Percentiles rank a stretch among this genome's conserved stretches.
Evolutionary conservation across 2,113 vertebrate genomes (phyloP).

Genomic region (Salminus brasiliensis): DNA sequence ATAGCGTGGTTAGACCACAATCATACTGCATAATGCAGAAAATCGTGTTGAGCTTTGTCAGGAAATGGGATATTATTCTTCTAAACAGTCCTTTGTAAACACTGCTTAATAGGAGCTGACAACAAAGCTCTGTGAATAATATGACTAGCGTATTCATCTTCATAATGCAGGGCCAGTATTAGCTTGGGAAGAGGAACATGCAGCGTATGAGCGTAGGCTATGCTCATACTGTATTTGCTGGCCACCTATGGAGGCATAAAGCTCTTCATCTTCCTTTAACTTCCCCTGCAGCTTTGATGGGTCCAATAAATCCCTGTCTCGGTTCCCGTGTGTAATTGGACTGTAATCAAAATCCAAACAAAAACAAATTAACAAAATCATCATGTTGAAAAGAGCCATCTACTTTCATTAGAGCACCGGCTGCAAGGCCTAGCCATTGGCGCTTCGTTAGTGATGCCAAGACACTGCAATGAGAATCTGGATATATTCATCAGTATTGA

Average conservation of each 20-base stretch:
- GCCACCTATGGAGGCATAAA: constrained; percentile 12
- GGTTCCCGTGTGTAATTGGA: constrained; percentile 49
- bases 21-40: not conserved
- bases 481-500: constrained; percentile 11
- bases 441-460: not conserved
- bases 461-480: not conserved
- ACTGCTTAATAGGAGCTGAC: not conserved
- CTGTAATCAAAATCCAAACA: constrained; percentile 41
- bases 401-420: constrained; percentile 31
- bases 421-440: not conserved
- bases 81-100: not conserved
- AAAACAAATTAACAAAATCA: constrained; percentile 55
- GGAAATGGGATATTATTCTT: constrained; percentile 1
- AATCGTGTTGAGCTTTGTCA: not conserved
- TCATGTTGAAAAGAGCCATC: constrained; percentile 44
- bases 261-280: constrained; percentile 35
- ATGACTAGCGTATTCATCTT: not conserved
- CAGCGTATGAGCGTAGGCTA: not conserved
- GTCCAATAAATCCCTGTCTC: constrained; percentile 36
- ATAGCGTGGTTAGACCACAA: not conserved
- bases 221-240: not conserved
- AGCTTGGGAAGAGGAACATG: not conserved
- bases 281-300: constrained; percentile 26
- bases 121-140: constrained; percentile 10
- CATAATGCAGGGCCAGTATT: not conserved